Base-by-base conservation (phyloP, 2,113 vertebrate species). In the Micromys minutus region DNA sequence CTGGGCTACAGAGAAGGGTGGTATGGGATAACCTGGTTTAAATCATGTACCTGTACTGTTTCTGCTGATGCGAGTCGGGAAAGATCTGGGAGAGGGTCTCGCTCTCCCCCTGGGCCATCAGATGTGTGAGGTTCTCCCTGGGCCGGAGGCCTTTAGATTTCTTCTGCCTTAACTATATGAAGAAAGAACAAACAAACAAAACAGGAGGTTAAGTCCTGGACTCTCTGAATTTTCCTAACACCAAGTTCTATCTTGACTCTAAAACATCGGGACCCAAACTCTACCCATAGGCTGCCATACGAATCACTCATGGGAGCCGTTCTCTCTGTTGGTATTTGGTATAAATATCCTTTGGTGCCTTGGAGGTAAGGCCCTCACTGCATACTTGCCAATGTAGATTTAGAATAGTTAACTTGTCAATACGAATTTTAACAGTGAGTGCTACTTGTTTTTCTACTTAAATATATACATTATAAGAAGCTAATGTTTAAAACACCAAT, bases 31-130 rank as follows among this genome's bases (percentile, higher is more conserved):
- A 61, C 50, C 65, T 65, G 80, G 69, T 90, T 84, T 85, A 80
- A 97, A 81, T 77, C 76, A 42, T 15, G 34, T 97, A 98, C 97
- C 97, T 97, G 93, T 93, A 91, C 47, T 81, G 90, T 39, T 92
- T 75, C 65, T 86, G 84, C 47, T 97, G 96, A 74, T 96, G 96
- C 87, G 97, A 80, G 80, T 96, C 94, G 0, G 90, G 85, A 92
- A 96, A 94, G 83, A 95, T 96, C 90, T 92, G 91, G 36, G 96
- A 94, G 34, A 97, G 76, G 3, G 92, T 90, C 39, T 98, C 96
- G 3, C 72, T 97, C 76, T 96, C 89, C 2, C 42, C 96, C 16
- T 92, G 88, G 90, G 93, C 95, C 94, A 97, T 96, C 88, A 98
- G 92, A 86, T 89, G 84, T 57, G 81, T 77, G 76, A 98, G 94